Percentiles rank a stretch among this genome's conserved stretches.
phyloP scores from a whole-genome alignment of 1,140 invertebrate species.

The Probaryconus sp. region DNA sequence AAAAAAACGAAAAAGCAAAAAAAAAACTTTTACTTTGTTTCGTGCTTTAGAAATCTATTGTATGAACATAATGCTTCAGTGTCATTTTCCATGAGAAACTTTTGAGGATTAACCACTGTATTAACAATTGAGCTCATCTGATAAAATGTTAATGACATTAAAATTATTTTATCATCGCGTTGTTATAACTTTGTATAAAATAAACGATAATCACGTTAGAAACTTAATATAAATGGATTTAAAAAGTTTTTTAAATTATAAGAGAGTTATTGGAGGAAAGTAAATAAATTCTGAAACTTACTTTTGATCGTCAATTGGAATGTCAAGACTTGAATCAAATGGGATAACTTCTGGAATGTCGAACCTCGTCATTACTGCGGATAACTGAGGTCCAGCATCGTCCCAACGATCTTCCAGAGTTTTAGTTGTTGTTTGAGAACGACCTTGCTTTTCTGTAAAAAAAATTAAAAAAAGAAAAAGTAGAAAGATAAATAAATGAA shows the following conservation, averaged over 20 bases:
- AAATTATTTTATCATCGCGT: conserved; percentile 33
- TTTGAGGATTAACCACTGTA: conserved; percentile 52
- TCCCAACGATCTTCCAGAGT: conserved; percentile 85
- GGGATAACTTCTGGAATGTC: conserved; percentile 83
- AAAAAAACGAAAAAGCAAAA: no score
- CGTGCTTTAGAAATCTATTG: conserved; percentile 51
- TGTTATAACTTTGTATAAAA: conserved; percentile 6
- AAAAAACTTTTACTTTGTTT: conserved; percentile 51
- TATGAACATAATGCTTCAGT: conserved; percentile 55
- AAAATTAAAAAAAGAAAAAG: conserved; percentile 13
- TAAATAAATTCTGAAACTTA: conserved; percentile 72
- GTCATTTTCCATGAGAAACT: conserved; percentile 45
- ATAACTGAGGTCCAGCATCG: conserved; percentile 83
- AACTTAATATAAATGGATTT: not conserved
- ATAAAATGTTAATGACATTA: conserved; percentile 14
- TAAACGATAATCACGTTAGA: not conserved
- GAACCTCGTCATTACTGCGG: conserved; percentile 82
- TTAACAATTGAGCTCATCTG: conserved; percentile 54
- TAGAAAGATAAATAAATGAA: not conserved
- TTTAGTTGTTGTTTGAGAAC: not conserved
- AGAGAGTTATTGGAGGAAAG: not conserved
- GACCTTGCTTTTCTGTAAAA: conserved; percentile 12
- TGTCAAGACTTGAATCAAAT: conserved; percentile 92
- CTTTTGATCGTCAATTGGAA: conserved; percentile 93
- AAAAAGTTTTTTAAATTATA: conserved; percentile 1